Evolutionary conservation across 2,113 vertebrate species (phyloP), one percentile per base, ranked within the genome.

Genomic region (Gallinago jamesoni): DNA sequence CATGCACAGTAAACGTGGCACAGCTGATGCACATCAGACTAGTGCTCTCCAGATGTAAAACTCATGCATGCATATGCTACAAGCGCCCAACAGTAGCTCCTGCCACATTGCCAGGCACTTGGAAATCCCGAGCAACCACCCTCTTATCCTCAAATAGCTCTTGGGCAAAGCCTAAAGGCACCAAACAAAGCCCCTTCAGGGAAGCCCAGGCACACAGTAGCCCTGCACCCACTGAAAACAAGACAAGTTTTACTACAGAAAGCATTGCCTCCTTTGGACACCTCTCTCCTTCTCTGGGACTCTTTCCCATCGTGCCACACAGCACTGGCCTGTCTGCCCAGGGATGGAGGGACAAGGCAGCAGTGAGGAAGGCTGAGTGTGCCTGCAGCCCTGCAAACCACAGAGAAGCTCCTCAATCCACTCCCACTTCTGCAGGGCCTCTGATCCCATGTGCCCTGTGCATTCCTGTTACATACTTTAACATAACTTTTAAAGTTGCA

Each of bases 181-280:
- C 24, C 14, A 66, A 87, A 62, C 1, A 1, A 69, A 75, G 14
- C 6, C 55, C 14, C 37, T 56, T 53, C 33, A 22, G 59, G 33
- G 75, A 88, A 80, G 9, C 1, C 4, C 14, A 60, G 35, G 43
- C n/a, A 37, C 3, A 1, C 4, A 39, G 33, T 10, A 83, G 18
- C 28, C 43, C 33, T 43, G 43, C 27, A 37, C 10, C 8, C 6
- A 4, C 11, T 16, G 14, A 43, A 6, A 59, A 16, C 0, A 0
- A 47, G 41, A 41, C 12, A 31, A 24, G 4, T 45, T 33, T 74
- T 74, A 6, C 41, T 68, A 33, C 30, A 76, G 56, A 55, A 87
- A 75, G 23, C 9, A 24, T 16, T 13, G 10, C 14, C 10, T 39
- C 12, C 27, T 90, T 52, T 35, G n/a, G 39, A 31, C 12, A 25